Percentiles rank a stretch among this genome's conserved stretches.
phyloP scores from a whole-genome alignment of 2,797 vertebrate species.

The Hemitrygon akajei region DNA sequence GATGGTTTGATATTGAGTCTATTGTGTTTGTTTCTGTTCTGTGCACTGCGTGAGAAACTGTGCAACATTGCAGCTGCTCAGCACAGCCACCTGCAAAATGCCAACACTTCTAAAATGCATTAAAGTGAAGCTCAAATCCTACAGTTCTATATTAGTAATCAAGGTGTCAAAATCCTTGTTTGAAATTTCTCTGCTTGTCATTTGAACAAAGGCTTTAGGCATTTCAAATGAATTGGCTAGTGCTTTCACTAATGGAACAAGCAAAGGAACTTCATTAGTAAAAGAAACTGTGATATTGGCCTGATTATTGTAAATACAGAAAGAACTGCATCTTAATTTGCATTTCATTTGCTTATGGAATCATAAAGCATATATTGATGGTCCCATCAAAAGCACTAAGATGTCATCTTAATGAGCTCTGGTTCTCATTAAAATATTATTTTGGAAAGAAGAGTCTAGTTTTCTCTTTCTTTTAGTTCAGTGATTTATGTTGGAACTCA shows the following conservation, averaged over 20 bases:
- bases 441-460: background rate
- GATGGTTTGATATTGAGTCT: background rate
- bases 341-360: background rate
- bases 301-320: background rate
- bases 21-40: background rate
- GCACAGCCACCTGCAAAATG: constrained; percentile 3
- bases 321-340: background rate
- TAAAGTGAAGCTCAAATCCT: background rate
- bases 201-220: background rate
- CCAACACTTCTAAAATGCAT: background rate
- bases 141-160: background rate
- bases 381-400: background rate
- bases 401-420: background rate
- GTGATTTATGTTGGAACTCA: background rate
- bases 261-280: background rate
- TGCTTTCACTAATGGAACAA: background rate
- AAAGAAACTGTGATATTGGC: no score
- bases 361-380: background rate
- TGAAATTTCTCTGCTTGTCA: background rate
- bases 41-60: background rate
- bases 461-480: background rate
- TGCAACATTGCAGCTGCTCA: background rate
- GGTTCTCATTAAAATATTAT: background rate
- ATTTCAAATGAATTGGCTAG: background rate
- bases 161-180: background rate